phyloP scores from a whole-genome alignment of 2,888 invertebrate species.

The Drosophila borealis region DNA sequence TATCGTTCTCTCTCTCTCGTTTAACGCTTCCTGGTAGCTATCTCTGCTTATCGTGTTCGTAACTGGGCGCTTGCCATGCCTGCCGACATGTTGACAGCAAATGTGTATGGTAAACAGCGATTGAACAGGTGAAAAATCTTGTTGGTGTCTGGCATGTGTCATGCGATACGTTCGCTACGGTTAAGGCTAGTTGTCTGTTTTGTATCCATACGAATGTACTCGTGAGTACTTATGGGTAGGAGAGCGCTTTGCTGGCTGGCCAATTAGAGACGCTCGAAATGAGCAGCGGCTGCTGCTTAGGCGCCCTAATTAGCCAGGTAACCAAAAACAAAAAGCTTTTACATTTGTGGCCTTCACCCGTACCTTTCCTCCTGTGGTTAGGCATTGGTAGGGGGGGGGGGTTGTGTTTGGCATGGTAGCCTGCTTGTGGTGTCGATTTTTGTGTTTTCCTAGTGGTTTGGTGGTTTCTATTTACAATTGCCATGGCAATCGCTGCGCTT shows the following conservation, averaged over 20 bases:
- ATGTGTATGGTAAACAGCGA: conserved; percentile 50
- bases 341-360: conserved; percentile 53
- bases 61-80: conserved; percentile 26
- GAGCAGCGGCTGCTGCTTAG: conserved; percentile 36
- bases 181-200: conserved; percentile 37
- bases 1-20: neutral
- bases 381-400: conserved; percentile 3
- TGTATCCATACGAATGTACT: conserved; percentile 14
- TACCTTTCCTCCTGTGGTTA: conserved; percentile 29
- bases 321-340: conserved; percentile 32
- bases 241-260: conserved; percentile 45
- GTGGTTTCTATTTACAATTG: conserved; percentile 53
- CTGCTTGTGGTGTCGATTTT: conserved; percentile 39
- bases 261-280: conserved; percentile 58
- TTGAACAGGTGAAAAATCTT: conserved; percentile 70
- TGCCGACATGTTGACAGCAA: conserved; percentile 57
- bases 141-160: conserved; percentile 63
- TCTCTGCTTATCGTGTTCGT: conserved; percentile 30
- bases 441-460: conserved; percentile 12
- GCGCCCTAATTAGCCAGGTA: conserved; percentile 51
- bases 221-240: conserved; percentile 15
- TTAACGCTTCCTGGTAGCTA: conserved; percentile 32
- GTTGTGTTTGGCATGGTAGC: neutral
- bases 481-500: conserved; percentile 57
- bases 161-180: conserved; percentile 50